Evolutionary conservation across 2,113 vertebrate species (phyloP).

Genomic region (Craseonycteris thonglongyai): DNA sequence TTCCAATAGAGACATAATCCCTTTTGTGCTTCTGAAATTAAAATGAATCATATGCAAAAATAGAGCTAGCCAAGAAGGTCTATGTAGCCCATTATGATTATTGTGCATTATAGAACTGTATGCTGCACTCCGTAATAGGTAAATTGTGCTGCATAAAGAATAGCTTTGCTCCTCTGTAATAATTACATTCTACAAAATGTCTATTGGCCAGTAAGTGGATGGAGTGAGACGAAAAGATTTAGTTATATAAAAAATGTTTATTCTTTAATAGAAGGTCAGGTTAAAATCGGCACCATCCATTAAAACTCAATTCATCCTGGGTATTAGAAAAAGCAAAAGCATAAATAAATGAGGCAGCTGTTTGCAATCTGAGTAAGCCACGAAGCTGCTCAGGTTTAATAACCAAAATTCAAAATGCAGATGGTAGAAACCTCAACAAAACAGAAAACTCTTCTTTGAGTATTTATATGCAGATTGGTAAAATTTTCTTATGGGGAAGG

Average conservation of each 20-base stretch:
- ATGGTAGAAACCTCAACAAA: constrained; percentile 42
- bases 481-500: constrained; percentile 42
- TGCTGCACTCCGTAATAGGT: constrained; percentile 48
- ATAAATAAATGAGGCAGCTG: constrained; percentile 56
- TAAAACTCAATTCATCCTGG: constrained; percentile 51
- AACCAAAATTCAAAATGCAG: constrained; percentile 59
- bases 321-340: constrained; percentile 52
- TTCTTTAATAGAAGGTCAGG: constrained; percentile 55
- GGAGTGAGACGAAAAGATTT: constrained; percentile 41
- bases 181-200: constrained; percentile 43
- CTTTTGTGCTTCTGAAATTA: constrained; percentile 68
- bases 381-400: constrained; percentile 50
- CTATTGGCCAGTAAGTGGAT: constrained; percentile 22
- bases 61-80: constrained; percentile 19
- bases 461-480: constrained; percentile 42
- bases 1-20: constrained; percentile 68
- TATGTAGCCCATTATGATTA: constrained; percentile 61
- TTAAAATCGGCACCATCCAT: constrained; percentile 49
- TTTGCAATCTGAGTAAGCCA: constrained; percentile 44
- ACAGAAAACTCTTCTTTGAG: background rate
- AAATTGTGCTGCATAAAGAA: constrained; percentile 60
- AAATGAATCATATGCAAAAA: constrained; percentile 69
- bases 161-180: constrained; percentile 28
- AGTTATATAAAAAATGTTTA: background rate
- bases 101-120: constrained; percentile 29